Percentiles rank a stretch among this genome's conserved stretches.
These are phyloP conservation scores for Pitta sordida DNA, from an alignment of 2,113 vertebrate genomes.

Conservation along the genomic window DNA sequence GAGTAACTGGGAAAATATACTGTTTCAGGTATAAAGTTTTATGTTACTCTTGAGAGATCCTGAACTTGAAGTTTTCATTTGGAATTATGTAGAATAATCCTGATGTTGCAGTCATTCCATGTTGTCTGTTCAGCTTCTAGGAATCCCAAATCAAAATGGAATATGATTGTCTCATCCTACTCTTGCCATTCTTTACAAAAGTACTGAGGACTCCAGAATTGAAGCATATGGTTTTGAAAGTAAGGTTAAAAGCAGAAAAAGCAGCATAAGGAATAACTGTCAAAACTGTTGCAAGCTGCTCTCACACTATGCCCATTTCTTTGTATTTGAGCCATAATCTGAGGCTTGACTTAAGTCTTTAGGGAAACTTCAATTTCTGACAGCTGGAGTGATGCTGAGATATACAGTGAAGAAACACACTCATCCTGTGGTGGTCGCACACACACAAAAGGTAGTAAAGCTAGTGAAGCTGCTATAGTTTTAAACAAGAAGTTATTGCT, in stretches of 20 bases:
- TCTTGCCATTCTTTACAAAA: background rate
- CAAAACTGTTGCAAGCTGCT: background rate
- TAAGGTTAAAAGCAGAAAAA: background rate
- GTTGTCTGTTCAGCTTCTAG: background rate
- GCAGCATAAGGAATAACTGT: background rate
- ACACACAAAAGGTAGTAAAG: background rate
- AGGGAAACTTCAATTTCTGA: background rate
- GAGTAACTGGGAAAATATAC: background rate
- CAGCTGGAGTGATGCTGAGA: background rate
- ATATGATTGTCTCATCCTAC: background rate
- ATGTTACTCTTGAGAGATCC: background rate
- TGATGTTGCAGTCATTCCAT: background rate
- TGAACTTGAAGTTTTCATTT: background rate
- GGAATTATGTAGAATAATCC: background rate
- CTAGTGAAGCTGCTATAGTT: background rate
- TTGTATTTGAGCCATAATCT: background rate
- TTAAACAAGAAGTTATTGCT: background rate
- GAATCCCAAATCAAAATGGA: background rate
- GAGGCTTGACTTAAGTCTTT: background rate
- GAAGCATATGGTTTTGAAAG: background rate
- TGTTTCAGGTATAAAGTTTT: background rate
- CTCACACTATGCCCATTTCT: background rate
- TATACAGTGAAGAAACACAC: background rate
- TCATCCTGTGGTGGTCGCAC: background rate
- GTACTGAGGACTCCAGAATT: background rate